phyloP scores from a whole-genome alignment of 2,797 vertebrate genomes.

The Telmatherina bonti region DNA sequence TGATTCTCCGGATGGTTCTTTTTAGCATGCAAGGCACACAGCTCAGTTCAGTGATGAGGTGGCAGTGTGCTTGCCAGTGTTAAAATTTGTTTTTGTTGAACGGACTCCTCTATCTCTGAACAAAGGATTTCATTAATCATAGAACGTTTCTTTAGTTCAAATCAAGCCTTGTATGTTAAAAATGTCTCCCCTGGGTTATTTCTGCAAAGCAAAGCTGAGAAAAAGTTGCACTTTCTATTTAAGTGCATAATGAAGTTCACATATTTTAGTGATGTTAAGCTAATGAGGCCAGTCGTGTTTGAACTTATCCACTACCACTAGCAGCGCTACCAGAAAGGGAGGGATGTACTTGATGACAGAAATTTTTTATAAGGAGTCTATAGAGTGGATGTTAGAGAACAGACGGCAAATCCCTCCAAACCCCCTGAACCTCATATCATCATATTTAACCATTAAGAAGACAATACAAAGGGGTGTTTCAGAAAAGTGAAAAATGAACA shows the following conservation, averaged over 20 bases:
- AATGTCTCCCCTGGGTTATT: constrained; percentile 6
- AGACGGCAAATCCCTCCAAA: too few species aligned
- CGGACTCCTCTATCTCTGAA: constrained; percentile 10
- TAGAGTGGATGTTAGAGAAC: too few species aligned
- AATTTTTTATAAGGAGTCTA: too few species aligned
- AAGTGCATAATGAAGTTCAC: neutral
- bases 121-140: constrained; percentile 23
- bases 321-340: neutral
- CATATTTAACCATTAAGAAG: too few species aligned
- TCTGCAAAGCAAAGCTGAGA: constrained; percentile 4
- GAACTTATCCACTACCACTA: constrained; percentile 11
- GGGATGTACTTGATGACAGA: neutral
- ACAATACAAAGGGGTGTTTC: too few species aligned
- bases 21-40: constrained; percentile 65
- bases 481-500: too few species aligned
- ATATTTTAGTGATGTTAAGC: constrained; percentile 1
- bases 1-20: constrained; percentile 51
- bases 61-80: constrained; percentile 36
- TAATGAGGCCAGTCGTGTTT: constrained; percentile 48
- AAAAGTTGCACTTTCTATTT: constrained; percentile 10
- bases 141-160: constrained; percentile 6
- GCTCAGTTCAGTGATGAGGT: constrained; percentile 28
- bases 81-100: constrained; percentile 34
- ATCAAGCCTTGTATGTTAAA: constrained; percentile 19
- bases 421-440: too few species aligned